Percentiles rank a stretch among this genome's conserved stretches.
These are phyloP conservation scores for Aromia moschata DNA, from an alignment of 2,888 invertebrate species.

Conservation along the genomic window DNA sequence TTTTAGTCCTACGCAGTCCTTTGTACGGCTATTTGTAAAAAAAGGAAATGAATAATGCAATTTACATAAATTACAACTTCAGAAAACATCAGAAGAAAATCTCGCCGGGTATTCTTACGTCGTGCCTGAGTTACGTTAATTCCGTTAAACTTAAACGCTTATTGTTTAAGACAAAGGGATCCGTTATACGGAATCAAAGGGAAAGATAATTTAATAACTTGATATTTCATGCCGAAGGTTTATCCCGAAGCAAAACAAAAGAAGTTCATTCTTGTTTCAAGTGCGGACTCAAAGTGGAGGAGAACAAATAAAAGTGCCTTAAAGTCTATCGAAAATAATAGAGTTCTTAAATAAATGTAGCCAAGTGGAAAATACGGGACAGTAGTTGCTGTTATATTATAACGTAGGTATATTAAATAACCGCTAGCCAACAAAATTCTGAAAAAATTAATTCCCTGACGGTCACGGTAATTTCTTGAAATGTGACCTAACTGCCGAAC, in stretches of 20 bases:
- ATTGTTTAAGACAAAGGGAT: slow-evolving; percentile 4
- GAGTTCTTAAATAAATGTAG: no score
- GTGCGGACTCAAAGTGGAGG: neutral
- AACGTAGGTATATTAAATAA: no score
- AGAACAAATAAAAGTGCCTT: neutral
- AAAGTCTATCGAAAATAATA: neutral
- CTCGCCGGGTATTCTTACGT: neutral
- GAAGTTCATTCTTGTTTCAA: neutral
- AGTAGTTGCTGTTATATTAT: no score
- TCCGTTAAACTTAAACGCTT: slow-evolving; percentile 3
- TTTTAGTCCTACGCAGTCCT: slow-evolving; percentile 7
- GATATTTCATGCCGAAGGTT: neutral
- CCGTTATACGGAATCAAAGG: slow-evolving; percentile 3
- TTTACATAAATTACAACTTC: slow-evolving; percentile 7
- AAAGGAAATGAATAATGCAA: slow-evolving; percentile 8
- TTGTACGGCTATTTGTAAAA: neutral
- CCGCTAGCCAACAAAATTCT: no score
- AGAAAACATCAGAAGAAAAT: neutral
- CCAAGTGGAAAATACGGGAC: no score
- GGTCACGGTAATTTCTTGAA: no score
- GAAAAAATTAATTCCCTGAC: no score
- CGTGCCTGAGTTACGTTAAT: neutral
- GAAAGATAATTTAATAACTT: slow-evolving; percentile 8
- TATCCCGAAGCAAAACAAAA: slow-evolving; percentile 5
- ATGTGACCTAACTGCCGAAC: no score